Evolutionary conservation across 2,113 vertebrate species (phyloP), one percentile per base, ranked within the genome.

Genomic region (Urocynchramus pylzowi): DNA sequence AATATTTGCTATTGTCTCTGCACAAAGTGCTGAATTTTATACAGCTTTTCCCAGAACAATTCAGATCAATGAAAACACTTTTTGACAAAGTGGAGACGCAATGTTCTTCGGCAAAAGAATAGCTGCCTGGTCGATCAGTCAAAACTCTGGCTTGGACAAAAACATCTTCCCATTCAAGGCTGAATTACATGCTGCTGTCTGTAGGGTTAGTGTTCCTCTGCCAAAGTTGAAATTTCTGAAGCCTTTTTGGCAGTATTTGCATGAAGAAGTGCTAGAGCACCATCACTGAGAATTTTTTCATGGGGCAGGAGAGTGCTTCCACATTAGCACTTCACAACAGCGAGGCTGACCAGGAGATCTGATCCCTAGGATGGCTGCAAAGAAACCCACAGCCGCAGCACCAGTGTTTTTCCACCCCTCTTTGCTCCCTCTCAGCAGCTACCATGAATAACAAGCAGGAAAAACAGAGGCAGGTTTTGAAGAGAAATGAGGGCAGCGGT

Each of bases 391-490:
- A 90, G 71, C 75, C 0, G 2, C 73, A 83, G 87, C 67, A 75
- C 61, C 79, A 82, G 96, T 92, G 52, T 89, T 91, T 89, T 95
- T 92, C 65, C 74, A 82, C 59, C 79, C 35, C 59, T 94, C 53
- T 94, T 88, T 87, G 20, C 84, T 96, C 44, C 50, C 44, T 86
- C 75, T 94, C 63, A 95, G 93, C 76, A 78, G 37, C 5, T 15
- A 64, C 89, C 75, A 77, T 91, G 91, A 94, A 97, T 94, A 97
- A 95, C 96, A 96, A 97, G 89, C 80, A 94, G 95, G 82, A 91
- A 97, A 97, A 97, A 96, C 96, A 97, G 93, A 91, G 73, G 64
- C 94, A 94, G 64, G 73, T 87, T 93, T 93, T 87, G 69, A 94
- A 97, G 75, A 88, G 95, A 93, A 96, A 94, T 77, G 84, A 93